Base-by-base conservation (phyloP, 1,140 invertebrate genomes). In the Battus philenor region DNA sequence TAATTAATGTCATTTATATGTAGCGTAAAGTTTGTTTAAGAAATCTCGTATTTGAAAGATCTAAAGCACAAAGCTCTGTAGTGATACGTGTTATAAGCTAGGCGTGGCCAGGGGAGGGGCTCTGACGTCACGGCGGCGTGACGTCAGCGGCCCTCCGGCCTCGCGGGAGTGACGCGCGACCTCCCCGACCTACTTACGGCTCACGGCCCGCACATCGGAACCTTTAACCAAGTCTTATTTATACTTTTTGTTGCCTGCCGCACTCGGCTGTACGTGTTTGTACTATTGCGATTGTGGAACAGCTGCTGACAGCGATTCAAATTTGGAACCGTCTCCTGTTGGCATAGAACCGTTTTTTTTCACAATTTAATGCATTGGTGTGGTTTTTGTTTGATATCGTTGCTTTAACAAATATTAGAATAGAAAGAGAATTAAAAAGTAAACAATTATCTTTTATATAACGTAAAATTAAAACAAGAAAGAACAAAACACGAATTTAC, bases 91-190 rank as follows among this genome's bases (percentile, higher is more conserved):
- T 24, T 33, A 17, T 18, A 27, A n/a, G 15, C 33, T 34, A 50
- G 64, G 69, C 67, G 69, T 68, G 71, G 63, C 47, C 31, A 54
- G 58, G 53, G 63, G 68, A 47, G 59, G 57, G 59, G 64, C 59
- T 20, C 54, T 67, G 60, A 69, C 70, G 66, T 74, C 64, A 70
- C 33, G 32, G 18, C 27, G 18, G 12, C 15, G 49, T 69, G 64
- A 69, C 66, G 66, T 69, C 58, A 63, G 44, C 15, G 41, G 32
- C 44, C 32, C 24, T n/a, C 36, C 20, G 20, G 22, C 30, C 12
- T 12, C 31, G 31, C 20, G 16, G 20, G 27, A 36, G 49, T 60
- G 58, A 61, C 50, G 58, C 57, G 52, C 16, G 20, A 24, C 33
- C 55, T 36, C 33, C 34, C 11, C 30, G 49, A 51, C 49, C 43